Conservation (phyloP, 2,888 invertebrate species). For the Flexamia atlantica region DNA sequence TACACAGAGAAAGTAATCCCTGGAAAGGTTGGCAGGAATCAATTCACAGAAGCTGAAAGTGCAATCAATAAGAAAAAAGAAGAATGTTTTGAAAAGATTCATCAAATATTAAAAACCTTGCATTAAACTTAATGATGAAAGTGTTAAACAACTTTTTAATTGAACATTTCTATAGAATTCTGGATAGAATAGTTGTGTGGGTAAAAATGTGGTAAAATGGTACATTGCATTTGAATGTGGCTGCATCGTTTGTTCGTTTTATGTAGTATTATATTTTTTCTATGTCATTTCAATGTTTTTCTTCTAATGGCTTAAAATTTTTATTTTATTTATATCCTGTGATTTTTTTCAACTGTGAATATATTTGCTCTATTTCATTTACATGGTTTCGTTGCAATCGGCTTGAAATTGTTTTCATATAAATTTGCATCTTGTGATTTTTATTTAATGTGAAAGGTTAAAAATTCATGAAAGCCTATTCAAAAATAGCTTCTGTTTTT, state of each 20-base stretch:
- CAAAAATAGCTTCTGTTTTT: no score
- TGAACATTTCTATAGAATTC: neutral
- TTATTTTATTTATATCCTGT: neutral
- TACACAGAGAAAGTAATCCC: constrained; percentile 81
- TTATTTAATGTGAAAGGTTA: no score
- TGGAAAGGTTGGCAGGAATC: constrained; percentile 79
- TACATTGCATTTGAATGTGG: constrained; percentile 10
- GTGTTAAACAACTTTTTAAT: neutral
- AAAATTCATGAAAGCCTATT: no score
- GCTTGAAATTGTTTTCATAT: no score
- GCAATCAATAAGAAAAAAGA: constrained; percentile 78
- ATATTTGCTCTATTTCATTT: no score
- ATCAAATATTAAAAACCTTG: constrained; percentile 75
- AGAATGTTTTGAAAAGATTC: constrained; percentile 77
- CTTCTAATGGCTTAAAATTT: neutral
- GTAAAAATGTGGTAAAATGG: constrained; percentile 7
- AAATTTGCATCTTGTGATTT: no score
- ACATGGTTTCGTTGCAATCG: no score
- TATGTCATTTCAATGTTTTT: neutral
- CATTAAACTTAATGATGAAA: constrained; percentile 69
- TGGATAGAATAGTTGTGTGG: constrained; percentile 1
- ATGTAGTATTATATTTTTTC: neutral
- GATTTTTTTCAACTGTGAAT: no score
- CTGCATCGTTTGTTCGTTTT: neutral
- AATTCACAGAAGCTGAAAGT: constrained; percentile 79